Percentiles rank a stretch among this genome's conserved stretches.
Conservation (phyloP, 1,140 invertebrate species). For the Lucilia cuprina region DNA sequence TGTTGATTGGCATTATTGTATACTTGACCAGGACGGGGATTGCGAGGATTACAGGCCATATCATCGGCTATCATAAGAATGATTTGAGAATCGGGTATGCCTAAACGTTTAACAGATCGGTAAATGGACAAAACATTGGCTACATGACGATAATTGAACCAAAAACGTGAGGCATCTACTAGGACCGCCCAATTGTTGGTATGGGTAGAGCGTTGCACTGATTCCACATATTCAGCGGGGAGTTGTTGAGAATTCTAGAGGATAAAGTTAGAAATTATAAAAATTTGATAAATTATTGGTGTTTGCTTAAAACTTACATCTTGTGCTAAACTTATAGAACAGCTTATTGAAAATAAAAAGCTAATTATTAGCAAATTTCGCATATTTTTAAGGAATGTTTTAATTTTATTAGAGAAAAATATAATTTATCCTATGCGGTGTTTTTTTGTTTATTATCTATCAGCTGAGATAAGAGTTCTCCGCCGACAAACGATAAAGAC, state of each 20-base stretch:
- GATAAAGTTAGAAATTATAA: too few species aligned
- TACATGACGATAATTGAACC: constrained; percentile 99
- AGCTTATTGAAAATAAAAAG: too few species aligned
- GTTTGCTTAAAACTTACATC: too few species aligned
- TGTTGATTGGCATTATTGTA: constrained; percentile 98
- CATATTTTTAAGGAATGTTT: too few species aligned
- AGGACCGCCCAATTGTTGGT: constrained; percentile 99
- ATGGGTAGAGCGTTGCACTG: constrained; percentile 68
- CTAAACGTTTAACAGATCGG: constrained; percentile 94
- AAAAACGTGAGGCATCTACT: constrained; percentile 97
- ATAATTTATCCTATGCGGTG: too few species aligned
- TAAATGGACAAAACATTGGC: constrained; percentile 99
- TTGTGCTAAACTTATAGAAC: too few species aligned
- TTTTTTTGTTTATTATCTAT: too few species aligned
- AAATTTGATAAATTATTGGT: too few species aligned
- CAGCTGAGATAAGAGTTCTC: too few species aligned
- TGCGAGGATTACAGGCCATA: constrained; percentile 98
- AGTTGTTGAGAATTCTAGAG: not conserved
- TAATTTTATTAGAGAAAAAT: too few species aligned
- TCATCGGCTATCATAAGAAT: constrained; percentile 99
- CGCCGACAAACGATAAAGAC: too few species aligned
- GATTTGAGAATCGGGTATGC: constrained; percentile 96
- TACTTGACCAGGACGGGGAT: constrained; percentile 96
- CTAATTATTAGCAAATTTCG: too few species aligned
- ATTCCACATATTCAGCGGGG: constrained; percentile 47